Evolutionary conservation across 2,888 invertebrate genomes (phyloP).

Genomic region (Phlogophora meticulosa): DNA sequence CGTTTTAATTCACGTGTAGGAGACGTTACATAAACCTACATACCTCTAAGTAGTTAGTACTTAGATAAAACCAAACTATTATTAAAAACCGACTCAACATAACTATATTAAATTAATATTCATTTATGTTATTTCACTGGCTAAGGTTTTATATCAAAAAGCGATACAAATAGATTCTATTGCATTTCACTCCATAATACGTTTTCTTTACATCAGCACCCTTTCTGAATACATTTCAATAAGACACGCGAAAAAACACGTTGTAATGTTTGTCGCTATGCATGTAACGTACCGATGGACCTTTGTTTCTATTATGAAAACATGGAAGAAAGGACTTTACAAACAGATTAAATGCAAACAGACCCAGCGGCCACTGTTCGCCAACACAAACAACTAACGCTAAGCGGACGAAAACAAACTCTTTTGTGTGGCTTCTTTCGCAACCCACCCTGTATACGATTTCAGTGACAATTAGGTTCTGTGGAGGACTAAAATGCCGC

Average conservation of each 20-base stretch:
- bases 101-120: no score
- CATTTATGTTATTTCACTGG: no score
- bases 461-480: constrained; percentile 84
- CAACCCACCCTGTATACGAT: constrained; percentile 74
- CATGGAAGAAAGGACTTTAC: constrained; percentile 83
- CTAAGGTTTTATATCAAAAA: no score
- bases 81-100: no score
- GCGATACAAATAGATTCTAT: constrained; percentile 29
- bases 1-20: background rate
- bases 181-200: constrained; percentile 10
- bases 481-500: constrained; percentile 74
- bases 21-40: no score
- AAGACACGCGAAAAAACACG: constrained; percentile 24
- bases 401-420: constrained; percentile 86
- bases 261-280: constrained; percentile 41
- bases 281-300: constrained; percentile 66
- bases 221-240: constrained; percentile 50
- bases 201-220: constrained; percentile 48
- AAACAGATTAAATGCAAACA: constrained; percentile 89
- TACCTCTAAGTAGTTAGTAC: no score
- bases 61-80: no score
- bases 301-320: constrained; percentile 77
- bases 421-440: constrained; percentile 81
- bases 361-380: constrained; percentile 81
- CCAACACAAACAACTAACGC: constrained; percentile 86